Evolutionary conservation across 1,140 invertebrate species (phyloP).

Genomic region (Drosophila parvula): DNA sequence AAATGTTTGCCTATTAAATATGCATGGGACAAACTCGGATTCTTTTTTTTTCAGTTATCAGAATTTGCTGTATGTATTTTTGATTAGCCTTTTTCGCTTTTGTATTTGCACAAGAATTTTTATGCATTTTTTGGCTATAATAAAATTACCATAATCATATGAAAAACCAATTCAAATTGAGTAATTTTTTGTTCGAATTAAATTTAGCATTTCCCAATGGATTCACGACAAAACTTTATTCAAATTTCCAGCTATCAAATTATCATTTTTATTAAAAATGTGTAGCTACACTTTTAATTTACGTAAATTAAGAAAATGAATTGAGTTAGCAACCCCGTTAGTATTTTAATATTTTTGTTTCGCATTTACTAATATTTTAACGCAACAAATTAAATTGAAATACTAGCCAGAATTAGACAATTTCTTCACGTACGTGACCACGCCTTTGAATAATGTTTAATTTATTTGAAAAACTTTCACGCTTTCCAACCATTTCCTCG

Average conservation of each 20-base stretch:
- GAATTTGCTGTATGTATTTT: conserved; percentile 1
- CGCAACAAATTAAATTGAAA: background rate
- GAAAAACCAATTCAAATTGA: background rate
- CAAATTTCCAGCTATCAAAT: background rate
- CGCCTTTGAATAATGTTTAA: conserved; percentile 13
- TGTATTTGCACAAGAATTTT: conserved; percentile 2
- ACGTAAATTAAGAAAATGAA: background rate
- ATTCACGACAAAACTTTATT: background rate
- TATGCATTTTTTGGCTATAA: conserved; percentile 4
- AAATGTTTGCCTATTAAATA: conserved; percentile 28
- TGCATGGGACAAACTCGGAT: conserved; percentile 16
- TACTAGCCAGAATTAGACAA: background rate
- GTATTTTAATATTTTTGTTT: background rate
- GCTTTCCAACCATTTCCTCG: conserved; percentile 42
- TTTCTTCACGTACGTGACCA: conserved; percentile 10
- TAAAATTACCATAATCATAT: conserved; percentile 14
- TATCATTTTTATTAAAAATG: background rate
- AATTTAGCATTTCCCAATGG: background rate
- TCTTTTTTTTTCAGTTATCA: background rate
- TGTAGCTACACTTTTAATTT: background rate
- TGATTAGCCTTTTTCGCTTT: conserved; percentile 7
- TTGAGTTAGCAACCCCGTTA: background rate
- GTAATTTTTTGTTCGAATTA: background rate
- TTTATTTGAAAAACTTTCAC: conserved; percentile 49
- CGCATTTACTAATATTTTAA: background rate